Conservation (phyloP, 2,888 invertebrate species). For the Nasonovia ribisnigri region DNA sequence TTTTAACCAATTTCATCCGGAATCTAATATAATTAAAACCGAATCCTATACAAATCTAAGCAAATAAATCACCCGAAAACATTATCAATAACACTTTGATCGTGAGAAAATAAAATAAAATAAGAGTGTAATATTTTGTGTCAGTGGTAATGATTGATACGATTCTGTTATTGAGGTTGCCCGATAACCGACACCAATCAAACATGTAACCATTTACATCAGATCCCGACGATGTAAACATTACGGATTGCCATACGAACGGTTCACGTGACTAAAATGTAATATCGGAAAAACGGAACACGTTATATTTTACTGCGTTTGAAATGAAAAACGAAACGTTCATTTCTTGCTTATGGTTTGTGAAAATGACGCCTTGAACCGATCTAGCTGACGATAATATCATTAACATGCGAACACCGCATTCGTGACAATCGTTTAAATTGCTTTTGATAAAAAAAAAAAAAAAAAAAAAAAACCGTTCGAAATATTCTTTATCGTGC, state of each 20-base stretch:
- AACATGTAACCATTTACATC: not conserved
- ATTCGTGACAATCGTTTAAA: constrained; percentile 10
- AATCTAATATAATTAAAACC: not conserved
- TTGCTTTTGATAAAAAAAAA: not conserved
- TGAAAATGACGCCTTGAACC: not conserved
- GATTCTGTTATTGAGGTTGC: not conserved
- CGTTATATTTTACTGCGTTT: not conserved
- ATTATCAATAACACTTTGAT: not conserved
- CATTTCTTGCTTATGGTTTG: not conserved
- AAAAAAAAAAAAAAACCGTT: not conserved
- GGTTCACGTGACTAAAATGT: not conserved
- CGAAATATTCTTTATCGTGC: constrained; percentile 14
- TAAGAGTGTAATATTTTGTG: not conserved
- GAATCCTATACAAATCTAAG: not conserved
- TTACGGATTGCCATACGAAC: not conserved
- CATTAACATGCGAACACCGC: not conserved
- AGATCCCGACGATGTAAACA: not conserved
- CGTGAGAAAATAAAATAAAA: not conserved
- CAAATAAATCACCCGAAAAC: not conserved
- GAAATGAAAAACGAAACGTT: constrained; percentile 11
- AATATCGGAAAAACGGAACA: not conserved
- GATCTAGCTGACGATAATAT: not conserved
- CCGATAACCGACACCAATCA: not conserved
- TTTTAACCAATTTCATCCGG: not conserved
- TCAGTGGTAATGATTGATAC: not conserved